Evolutionary conservation across 2,888 invertebrate species (phyloP).

Genomic region (Drosophila paracracens): DNA sequence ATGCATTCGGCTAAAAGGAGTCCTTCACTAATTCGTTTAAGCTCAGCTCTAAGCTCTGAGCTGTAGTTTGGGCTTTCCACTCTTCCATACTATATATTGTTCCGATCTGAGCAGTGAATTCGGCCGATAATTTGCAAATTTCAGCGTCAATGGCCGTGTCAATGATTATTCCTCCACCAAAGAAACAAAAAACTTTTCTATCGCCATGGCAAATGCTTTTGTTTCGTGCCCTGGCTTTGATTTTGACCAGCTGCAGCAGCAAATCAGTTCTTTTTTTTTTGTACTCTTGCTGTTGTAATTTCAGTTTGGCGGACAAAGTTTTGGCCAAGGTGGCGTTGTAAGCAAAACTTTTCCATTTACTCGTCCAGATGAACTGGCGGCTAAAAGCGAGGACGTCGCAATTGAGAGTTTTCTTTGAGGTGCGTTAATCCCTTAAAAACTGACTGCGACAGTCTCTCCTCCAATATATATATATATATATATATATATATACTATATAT

Average conservation of each 20-base stretch:
- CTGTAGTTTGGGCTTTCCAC: not conserved
- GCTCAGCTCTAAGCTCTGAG: not conserved
- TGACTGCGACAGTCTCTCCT: constrained; percentile 27
- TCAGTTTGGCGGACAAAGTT: constrained; percentile 60
- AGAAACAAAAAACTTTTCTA: constrained; percentile 62
- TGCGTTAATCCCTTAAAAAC: constrained; percentile 49
- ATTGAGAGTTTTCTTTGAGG: constrained; percentile 37
- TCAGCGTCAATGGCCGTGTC: constrained; percentile 76
- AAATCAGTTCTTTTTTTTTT: constrained; percentile 27
- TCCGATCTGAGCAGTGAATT: constrained; percentile 16
- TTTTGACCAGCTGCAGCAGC: constrained; percentile 53
- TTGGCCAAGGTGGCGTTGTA: constrained; percentile 52
- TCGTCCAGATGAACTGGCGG: constrained; percentile 68
- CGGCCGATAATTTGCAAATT: constrained; percentile 79
- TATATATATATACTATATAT: constrained; percentile 3
- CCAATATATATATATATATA: constrained; percentile 1
- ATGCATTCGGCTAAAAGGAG: not conserved
- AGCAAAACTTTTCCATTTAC: constrained; percentile 78
- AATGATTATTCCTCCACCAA: constrained; percentile 60
- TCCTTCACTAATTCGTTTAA: not conserved
- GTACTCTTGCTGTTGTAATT: constrained; percentile 30
- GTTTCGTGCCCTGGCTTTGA: constrained; percentile 58
- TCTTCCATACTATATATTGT: not conserved
- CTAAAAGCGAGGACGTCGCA: constrained; percentile 16
- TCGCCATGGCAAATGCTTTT: constrained; percentile 53